Percentiles rank a stretch among this genome's conserved stretches.
Evolutionary conservation across 2,797 vertebrate genomes (phyloP).

Genomic region (Esox lucius): DNA sequence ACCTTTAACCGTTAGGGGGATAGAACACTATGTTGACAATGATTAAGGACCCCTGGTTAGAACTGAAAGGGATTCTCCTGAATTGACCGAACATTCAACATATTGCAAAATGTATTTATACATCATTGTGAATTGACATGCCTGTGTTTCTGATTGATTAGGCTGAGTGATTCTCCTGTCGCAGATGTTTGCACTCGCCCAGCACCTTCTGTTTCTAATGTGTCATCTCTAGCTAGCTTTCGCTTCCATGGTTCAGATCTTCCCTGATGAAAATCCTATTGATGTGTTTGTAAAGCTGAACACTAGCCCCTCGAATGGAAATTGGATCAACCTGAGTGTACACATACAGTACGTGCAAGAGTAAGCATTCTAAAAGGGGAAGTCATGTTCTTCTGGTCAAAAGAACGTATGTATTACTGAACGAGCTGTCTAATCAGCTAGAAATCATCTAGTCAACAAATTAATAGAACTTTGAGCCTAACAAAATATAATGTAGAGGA

Average conservation of each 20-base stretch:
- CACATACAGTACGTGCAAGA: not conserved
- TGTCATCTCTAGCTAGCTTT: conserved; percentile 45
- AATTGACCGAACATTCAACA: not conserved
- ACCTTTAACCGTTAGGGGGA: too few relatives aligned
- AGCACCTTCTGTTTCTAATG: conserved; percentile 47
- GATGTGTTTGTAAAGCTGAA: not conserved
- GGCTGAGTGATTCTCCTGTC: conserved; percentile 4
- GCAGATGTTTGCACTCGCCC: conserved; percentile 33
- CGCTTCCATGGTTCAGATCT: conserved; percentile 52
- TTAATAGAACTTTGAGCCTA: not conserved
- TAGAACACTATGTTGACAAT: too few relatives aligned
- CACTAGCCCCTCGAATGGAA: not conserved
- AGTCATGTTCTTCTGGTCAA: not conserved
- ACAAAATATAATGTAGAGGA: not conserved
- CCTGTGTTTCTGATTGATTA: not conserved
- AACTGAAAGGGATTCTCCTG: not conserved
- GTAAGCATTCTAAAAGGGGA: not conserved
- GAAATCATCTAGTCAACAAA: not conserved
- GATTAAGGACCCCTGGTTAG: not conserved
- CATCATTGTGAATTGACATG: not conserved
- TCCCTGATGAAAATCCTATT: not conserved
- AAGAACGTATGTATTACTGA: not conserved
- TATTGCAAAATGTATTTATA: not conserved
- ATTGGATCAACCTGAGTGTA: not conserved
- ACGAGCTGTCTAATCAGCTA: too few relatives aligned